Base-by-base conservation (phyloP, 2,888 invertebrate genomes). In the Lycophotia porphyrea region DNA sequence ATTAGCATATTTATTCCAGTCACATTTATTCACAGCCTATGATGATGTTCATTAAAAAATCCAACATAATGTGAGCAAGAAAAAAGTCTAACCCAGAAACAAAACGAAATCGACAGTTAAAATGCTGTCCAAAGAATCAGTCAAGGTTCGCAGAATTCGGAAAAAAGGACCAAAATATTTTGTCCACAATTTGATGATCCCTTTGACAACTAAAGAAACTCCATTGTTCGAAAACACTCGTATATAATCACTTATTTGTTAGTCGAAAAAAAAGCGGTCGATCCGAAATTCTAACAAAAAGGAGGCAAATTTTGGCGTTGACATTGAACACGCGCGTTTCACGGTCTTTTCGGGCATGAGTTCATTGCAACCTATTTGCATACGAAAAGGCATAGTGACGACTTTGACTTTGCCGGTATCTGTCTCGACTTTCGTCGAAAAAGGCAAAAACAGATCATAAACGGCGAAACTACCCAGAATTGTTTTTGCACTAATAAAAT, bases 331-430 rank as follows among this genome's bases (percentile, higher is more conserved):
- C 87, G 90, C 92, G 93, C 90, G 87, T 79, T 86, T 87, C 88
- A 89, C 90, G 91, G 93, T 90, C 92, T 88, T 91, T 91, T 92
- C 91, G 91, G 92, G 85, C 93, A 90, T 87, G 91, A 92, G 94
- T 95, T 95, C 95, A 93, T 92, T 93, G 95, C 93, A 93, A 94
- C 94, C 87, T 92, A 95, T 96, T 96, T 93, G 92, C 95, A 96
- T 96, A 93, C 92, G 93, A 95, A 96, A 95, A 94, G 94, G 91
- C 83, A 89, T 88, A 86, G 86, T 90, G 88, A 92, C 91, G 90
- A 85, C 92, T 91, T 90, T 90, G 93, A 93, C 93, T 93, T 94
- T 93, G 94, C 90, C 94, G 94, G 93, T 91, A 86, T 88, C 88
- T 90, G 90, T 87, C 86, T 88, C 90, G 91, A 93, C 94, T 94